Evolutionary conservation across 2,888 invertebrate species (phyloP).

Genomic region (Gari tellinella): DNA sequence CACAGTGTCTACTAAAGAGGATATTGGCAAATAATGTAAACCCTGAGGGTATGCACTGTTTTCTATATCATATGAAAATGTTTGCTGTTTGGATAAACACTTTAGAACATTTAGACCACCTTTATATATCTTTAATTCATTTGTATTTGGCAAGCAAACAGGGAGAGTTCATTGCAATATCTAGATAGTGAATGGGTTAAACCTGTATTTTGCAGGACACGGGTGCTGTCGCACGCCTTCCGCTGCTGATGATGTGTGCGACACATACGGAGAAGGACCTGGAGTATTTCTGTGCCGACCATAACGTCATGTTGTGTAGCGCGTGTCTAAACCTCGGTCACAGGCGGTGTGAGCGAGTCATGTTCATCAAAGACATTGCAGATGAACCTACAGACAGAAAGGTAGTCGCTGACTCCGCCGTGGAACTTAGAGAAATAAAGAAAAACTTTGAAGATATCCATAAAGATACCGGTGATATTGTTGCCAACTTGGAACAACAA

Average conservation of each 20-base stretch:
- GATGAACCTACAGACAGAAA: constrained; percentile 53
- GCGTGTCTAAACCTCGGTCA: constrained; percentile 57
- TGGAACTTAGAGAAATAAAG: constrained; percentile 47
- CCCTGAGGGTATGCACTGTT: no score
- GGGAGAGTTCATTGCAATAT: no score
- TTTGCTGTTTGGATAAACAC: no score
- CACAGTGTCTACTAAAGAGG: no score
- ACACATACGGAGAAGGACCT: constrained; percentile 54
- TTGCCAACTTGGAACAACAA: constrained; percentile 43
- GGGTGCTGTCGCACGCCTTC: constrained; percentile 48
- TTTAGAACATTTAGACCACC: no score
- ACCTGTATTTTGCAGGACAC: constrained; percentile 52
- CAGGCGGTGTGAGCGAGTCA: constrained; percentile 52
- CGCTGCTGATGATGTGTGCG: constrained; percentile 53
- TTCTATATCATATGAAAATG: no score
- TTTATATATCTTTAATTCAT: no score
- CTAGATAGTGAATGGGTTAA: no score
- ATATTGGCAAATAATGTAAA: no score
- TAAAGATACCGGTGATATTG: constrained; percentile 50
- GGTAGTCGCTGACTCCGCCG: constrained; percentile 53
- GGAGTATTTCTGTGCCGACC: constrained; percentile 58
- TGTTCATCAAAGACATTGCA: constrained; percentile 59
- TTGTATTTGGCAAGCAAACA: no score
- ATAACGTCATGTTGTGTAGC: constrained; percentile 60
- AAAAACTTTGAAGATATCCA: constrained; percentile 57